Conservation (phyloP, 2,113 vertebrate genomes). For the Podocnemis expansa region DNA sequence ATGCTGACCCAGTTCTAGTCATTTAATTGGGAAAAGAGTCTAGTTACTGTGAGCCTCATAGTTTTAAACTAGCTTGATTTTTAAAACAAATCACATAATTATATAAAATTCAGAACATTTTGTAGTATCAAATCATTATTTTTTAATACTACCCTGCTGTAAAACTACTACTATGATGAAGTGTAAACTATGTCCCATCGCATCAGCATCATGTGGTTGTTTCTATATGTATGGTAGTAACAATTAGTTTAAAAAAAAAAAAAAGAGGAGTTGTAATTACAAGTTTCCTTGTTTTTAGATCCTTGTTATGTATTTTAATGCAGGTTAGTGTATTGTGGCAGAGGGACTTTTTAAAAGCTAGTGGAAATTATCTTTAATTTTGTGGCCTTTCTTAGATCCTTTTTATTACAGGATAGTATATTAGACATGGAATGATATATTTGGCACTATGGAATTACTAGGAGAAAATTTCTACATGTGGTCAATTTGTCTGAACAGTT, state of each 20-base stretch:
- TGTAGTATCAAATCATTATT: fast-evolving
- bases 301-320: neutral
- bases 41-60: neutral
- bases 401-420: neutral
- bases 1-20: neutral
- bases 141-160: neutral
- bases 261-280: neutral
- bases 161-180: neutral
- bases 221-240: neutral
- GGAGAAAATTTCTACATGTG: neutral
- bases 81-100: neutral
- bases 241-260: neutral
- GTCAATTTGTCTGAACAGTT: constrained; percentile 7
- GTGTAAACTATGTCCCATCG: fast-evolving
- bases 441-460: neutral
- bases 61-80: neutral
- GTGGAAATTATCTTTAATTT: neutral
- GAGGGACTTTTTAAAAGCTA: neutral
- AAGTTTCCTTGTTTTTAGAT: neutral
- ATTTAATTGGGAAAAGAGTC: neutral
- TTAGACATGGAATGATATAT: neutral
- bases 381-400: neutral
- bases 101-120: fast-evolving
- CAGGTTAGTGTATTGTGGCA: neutral
- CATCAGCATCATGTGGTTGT: neutral